Evolutionary conservation across 23 tunicate species (phyloP).

Genomic region (Styela plicata): DNA sequence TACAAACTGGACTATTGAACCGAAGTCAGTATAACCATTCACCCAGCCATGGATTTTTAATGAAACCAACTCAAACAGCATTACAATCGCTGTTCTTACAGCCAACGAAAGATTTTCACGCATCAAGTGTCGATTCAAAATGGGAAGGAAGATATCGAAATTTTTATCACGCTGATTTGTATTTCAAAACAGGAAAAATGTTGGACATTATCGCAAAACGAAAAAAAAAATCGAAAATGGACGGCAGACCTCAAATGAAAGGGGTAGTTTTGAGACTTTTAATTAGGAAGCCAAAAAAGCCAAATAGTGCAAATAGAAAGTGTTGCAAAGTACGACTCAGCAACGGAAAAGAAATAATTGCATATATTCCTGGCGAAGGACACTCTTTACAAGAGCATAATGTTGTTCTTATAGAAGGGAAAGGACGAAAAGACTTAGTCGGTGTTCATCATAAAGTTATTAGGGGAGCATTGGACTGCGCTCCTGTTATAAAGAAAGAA

Average conservation of each 20-base stretch:
- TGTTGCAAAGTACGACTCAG: constrained; percentile 66
- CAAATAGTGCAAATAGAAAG: constrained; percentile 86
- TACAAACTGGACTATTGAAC: background rate
- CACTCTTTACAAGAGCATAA: constrained; percentile 79
- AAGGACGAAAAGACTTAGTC: constrained; percentile 41
- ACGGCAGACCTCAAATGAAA: constrained; percentile 52
- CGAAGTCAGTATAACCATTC: background rate
- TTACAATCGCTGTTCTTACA: background rate
- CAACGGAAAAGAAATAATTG: constrained; percentile 56
- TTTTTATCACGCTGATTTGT: constrained; percentile 14
- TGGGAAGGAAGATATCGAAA: constrained; percentile 37
- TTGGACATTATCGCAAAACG: constrained; percentile 12
- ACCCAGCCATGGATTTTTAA: background rate
- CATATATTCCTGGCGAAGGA: constrained; percentile 85
- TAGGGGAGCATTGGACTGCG: constrained; percentile 68
- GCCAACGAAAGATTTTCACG: background rate
- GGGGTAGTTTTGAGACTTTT: constrained; percentile 65
- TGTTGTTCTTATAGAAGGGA: constrained; percentile 52
- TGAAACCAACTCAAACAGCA: background rate
- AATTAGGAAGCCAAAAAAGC: constrained; percentile 68
- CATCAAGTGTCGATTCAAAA: background rate
- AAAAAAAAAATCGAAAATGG: constrained; percentile 50
- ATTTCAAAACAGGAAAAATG: constrained; percentile 7
- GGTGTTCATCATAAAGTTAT: constrained; percentile 58
- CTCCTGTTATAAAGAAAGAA: constrained; percentile 50